phyloP scores from a whole-genome alignment of 2,113 vertebrate genomes.

The Saguinus imperator region DNA sequence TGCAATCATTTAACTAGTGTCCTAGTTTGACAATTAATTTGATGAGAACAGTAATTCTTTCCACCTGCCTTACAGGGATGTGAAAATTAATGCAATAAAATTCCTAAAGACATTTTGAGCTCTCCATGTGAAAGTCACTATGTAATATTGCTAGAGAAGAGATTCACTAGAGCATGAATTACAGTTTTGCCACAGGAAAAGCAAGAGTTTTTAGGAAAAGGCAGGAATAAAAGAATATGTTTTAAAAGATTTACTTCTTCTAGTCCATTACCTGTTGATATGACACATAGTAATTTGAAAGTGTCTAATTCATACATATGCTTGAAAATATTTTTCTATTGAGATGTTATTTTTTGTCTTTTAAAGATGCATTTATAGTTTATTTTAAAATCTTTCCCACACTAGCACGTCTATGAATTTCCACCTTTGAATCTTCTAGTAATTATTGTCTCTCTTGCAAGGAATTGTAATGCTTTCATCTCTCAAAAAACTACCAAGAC shows the following conservation, averaged over 20 bases:
- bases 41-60: slow-evolving; percentile 32
- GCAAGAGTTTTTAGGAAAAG: background rate
- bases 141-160: background rate
- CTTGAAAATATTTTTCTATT: background rate
- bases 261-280: background rate
- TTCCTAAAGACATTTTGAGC: background rate
- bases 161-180: background rate
- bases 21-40: slow-evolving; percentile 1
- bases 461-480: background rate
- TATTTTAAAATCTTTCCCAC: background rate
- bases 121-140: background rate
- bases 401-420: background rate
- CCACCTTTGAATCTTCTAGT: background rate
- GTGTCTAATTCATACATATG: background rate
- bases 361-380: background rate
- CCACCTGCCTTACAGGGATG: background rate
- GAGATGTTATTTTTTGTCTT: background rate
- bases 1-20: background rate
- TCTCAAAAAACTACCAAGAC: background rate
- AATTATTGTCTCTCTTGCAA: background rate
- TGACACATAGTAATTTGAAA: background rate
- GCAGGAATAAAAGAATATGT: background rate
- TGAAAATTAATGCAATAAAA: slow-evolving; percentile 37
- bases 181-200: background rate
- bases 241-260: background rate